Base-by-base conservation (phyloP, 2,797 vertebrate genomes). In the Cirrhinus mrigala region DNA sequence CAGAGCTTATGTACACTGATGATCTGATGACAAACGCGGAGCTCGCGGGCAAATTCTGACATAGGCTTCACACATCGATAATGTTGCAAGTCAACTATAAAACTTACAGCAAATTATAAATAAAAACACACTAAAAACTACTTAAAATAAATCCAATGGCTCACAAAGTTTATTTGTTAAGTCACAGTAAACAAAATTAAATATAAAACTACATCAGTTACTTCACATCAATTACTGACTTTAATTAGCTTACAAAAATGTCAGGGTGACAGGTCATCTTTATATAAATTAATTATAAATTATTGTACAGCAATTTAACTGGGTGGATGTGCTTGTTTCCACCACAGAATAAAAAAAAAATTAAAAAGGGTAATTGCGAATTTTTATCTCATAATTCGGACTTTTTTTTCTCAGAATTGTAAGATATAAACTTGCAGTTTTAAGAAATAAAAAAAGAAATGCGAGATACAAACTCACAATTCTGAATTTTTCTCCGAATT, bases 1-100 rank as follows among this genome's bases (percentile, higher is more conserved):
- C 58, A n/a, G 46, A 66, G 50, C 62, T 27, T 68, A 78, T 29
- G n/a, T 84, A 58, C n/a, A 33, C 60, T 76, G 62, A 78, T 27
- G 50, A 78, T 75, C 48, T 40, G 20, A 66, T 52, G 58, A 52
- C 46, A 52, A 18, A 54, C 40, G 29, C 33, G 40, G 33, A 64
- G 27, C 29, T 52, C 1, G 5, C 24, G 22, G 58, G 73, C 40
- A 52, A n/a, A 52, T 75, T 50, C 27, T 40, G 71, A 66, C 40
- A 24, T 33, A 74, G 64, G 70, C 22, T 62, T 50, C 27, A 52
- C 18, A 37, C 20, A 75, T 75, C 70, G 52, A 50, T 62, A 50
- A 44, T 62, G 12, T 11, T 16, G 20, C 3, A 64, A 24, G 6
- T 37, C 75, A 58, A 9, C n/a, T 40, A 10, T 16, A 44, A 44